phyloP scores from a whole-genome alignment of 2,888 invertebrate genomes.

The Lasioglossum pauxillum region DNA sequence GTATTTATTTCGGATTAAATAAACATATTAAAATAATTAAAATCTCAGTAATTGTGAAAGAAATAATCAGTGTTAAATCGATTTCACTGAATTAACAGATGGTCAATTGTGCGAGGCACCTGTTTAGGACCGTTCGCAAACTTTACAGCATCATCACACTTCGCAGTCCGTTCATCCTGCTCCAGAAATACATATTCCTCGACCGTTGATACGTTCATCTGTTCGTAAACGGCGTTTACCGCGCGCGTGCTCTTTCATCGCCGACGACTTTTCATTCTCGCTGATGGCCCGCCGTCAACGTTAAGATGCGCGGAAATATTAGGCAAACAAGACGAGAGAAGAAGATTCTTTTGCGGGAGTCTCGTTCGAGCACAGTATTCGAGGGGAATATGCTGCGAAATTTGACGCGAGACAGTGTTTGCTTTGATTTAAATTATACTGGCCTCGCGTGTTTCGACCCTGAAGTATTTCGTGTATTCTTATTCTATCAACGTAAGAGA shows the following conservation, averaged over 20 bases:
- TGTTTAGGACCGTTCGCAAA: slow-evolving; percentile 32
- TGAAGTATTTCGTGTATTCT: not conserved
- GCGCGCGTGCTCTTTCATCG: not conserved
- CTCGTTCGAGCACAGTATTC: not conserved
- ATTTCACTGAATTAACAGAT: not conserved
- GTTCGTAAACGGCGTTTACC: slow-evolving; percentile 18
- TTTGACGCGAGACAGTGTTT: not conserved
- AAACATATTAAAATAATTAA: no score
- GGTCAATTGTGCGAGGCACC: not conserved
- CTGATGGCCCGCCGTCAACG: slow-evolving; percentile 46
- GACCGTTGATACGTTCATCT: slow-evolving; percentile 49
- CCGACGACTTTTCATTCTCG: slow-evolving; percentile 20
- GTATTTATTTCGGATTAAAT: no score
- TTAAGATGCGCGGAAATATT: slow-evolving; percentile 33
- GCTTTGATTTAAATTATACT: slow-evolving; percentile 1
- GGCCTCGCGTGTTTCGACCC: not conserved
- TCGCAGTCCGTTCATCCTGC: slow-evolving; percentile 45
- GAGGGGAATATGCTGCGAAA: not conserved
- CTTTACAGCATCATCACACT: not conserved
- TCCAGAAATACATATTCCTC: slow-evolving; percentile 54
- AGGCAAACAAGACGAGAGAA: slow-evolving; percentile 24
- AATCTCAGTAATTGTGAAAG: no score
- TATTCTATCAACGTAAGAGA: not conserved
- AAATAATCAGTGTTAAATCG: not conserved
- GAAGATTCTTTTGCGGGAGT: not conserved